Evolutionary conservation across 2,797 vertebrate genomes (phyloP), one percentile per base, ranked within the genome.

Genomic region (Sphenodon punctatus): DNA sequence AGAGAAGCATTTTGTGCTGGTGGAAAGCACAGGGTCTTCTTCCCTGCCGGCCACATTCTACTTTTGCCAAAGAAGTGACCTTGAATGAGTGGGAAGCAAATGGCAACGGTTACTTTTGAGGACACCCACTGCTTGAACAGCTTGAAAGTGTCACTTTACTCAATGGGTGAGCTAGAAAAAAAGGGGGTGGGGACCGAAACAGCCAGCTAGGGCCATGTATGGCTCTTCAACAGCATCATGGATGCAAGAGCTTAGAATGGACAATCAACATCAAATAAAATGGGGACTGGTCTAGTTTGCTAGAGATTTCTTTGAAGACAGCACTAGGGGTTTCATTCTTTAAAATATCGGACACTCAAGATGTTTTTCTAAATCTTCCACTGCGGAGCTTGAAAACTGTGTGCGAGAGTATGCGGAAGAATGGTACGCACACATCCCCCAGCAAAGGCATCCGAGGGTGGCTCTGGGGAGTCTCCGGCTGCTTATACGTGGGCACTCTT

Each of bases 401-500:
- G 34, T 3, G 61, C 23, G 70, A 85, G n/a, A 45, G 64, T 60
- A 61, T 38, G 56, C n/a, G 39, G 64, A n/a, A 53, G 32, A 36
- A 73, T 43, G 51, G 14, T 36, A 86, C 84, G 58, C 90, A 85
- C 82, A 76, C 65, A 90, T 87, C 93, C 91, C 78, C 88, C 82
- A 85, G 78, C 80, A 78, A 89, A 90, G 90, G 88, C 86, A 90
- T 88, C 86, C 19, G 64, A 41, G 4, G 4, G 64, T 85, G 86
- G 91, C 83, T 61, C 2, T 32, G 83, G 86, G 84, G 43, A 34
- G 0, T 74, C 84, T 75, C 70, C 8, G 42, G 53, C 58, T 3
- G 10, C 84, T 97, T 95, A 99, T 81, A 99, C 98, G 5, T 99
- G 98, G 12, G 98, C 98, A 3, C 97, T 99, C 93, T 99, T 99